Evolutionary conservation across 1,140 invertebrate species (phyloP), one percentile per base, ranked within the genome.

Genomic region (Tetramorium parvispinum): DNA sequence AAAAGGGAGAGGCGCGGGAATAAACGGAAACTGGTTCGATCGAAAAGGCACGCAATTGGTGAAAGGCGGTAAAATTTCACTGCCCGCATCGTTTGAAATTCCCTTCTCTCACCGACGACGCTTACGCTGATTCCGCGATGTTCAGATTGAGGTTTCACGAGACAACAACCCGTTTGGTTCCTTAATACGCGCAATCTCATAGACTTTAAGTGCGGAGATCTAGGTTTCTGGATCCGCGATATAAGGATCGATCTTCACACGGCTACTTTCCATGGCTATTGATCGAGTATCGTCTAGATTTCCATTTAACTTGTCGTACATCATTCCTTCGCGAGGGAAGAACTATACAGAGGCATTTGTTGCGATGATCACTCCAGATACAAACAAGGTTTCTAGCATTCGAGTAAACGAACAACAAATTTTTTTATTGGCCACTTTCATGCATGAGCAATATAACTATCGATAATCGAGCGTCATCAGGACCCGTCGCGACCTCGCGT

Each of bases 11-110:
- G 46, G 10, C 27, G 71, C 53, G 53, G 32, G 21, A 87, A 88
- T 78, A 87, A 90, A 49, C 49, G 46, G 61, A 68, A 88, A 70
- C 77, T 85, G 78, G 87, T 88, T 87, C 73, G 88, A 82, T 79
- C 81, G 87, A 71, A 90, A 89, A 89, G 88, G 87, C 85, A 85
- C 32, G 87, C 87, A 66, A 83, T 85, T 83, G 89, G 91, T 89
- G 91, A 92, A 92, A 92, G 91, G 89, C 88, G 66, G 82, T 86
- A 88, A 88, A 88, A 92, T 92, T 92, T 92, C 91, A 91, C 91
- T 92, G 86, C 77, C 79, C 66, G 63, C 70, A 86, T 81, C 76
- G 85, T 91, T 88, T 81, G 89, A 89, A 78, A 85, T 86, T 89
- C 27, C 61, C 71, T 55, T 75, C 32, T 55, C 55, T 65, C 51